Conservation (phyloP, 2,888 invertebrate species). For the Xanthorhoe designata region DNA sequence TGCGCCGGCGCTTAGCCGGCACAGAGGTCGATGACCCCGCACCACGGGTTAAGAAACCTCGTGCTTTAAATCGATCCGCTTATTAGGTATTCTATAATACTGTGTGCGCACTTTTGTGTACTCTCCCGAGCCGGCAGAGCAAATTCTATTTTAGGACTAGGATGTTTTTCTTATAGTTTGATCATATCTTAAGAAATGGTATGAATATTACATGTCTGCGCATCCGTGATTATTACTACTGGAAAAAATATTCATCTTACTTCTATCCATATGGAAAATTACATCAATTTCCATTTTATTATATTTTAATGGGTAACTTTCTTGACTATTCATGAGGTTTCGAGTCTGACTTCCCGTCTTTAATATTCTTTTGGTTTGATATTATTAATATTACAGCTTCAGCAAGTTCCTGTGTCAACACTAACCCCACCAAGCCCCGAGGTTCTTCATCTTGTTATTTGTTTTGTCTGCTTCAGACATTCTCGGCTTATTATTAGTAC, state of each 20-base stretch:
- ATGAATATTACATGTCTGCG: slow-evolving; percentile 15
- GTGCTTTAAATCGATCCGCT: slow-evolving; percentile 81
- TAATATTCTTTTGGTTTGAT: neutral
- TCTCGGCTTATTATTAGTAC: neutral
- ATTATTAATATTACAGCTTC: slow-evolving; percentile 11
- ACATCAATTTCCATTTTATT: neutral
- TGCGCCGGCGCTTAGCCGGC: slow-evolving; percentile 76
- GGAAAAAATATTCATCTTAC: neutral
- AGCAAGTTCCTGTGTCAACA: slow-evolving; percentile 10
- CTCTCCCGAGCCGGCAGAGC: slow-evolving; percentile 42
- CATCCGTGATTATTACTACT: slow-evolving; percentile 15
- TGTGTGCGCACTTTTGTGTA: slow-evolving; percentile 51
- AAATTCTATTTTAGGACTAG: slow-evolving; percentile 44
- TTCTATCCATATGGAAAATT: neutral
- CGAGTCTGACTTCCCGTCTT: neutral
- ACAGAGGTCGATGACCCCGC: slow-evolving; percentile 67
- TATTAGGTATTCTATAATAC: slow-evolving; percentile 78
- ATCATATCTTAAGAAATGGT: slow-evolving; percentile 33
- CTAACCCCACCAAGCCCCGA: slow-evolving; percentile 2
- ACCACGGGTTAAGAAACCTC: slow-evolving; percentile 75
- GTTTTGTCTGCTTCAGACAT: neutral
- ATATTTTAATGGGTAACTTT: neutral
- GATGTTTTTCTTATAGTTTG: slow-evolving; percentile 35
- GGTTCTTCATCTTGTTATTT: neutral
- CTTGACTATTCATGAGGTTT: neutral